Percentiles rank a stretch among this genome's conserved stretches.
Evolutionary conservation across 1,140 invertebrate species (phyloP).

Genomic region (Telenomus remus): DNA sequence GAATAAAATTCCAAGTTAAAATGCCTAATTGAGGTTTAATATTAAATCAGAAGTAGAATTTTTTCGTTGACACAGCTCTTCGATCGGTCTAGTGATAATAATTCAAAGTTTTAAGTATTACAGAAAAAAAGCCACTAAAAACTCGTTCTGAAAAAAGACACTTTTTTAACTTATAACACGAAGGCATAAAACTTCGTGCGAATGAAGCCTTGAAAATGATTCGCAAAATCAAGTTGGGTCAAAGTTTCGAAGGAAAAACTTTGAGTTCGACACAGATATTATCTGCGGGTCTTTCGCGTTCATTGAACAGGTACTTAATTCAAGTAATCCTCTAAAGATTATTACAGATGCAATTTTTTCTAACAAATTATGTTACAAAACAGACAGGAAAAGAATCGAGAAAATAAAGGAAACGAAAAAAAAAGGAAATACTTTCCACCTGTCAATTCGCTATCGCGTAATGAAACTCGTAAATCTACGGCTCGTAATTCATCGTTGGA

Average conservation of each 20-base stretch:
- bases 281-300: neutral
- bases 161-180: constrained; percentile 23
- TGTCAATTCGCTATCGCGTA: neutral
- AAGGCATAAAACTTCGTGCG: constrained; percentile 32
- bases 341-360: too few relatives aligned
- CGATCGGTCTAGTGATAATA: too few relatives aligned
- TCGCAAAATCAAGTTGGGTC: constrained; percentile 6
- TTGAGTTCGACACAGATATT: constrained; percentile 3
- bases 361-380: too few relatives aligned
- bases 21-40: too few relatives aligned
- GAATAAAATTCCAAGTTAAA: too few relatives aligned
- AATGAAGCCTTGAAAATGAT: constrained; percentile 18
- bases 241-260: neutral
- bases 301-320: too few relatives aligned
- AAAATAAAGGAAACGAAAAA: neutral
- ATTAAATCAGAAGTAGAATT: too few relatives aligned
- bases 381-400: neutral
- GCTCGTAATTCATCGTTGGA: constrained; percentile 18
- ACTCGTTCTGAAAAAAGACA: neutral
- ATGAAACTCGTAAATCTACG: constrained; percentile 13
- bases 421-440: neutral
- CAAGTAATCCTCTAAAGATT: too few relatives aligned
- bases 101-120: too few relatives aligned
- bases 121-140: too few relatives aligned
- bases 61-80: too few relatives aligned